Conservation (phyloP, 2,113 vertebrate species). For the Microtus pennsylvanicus region DNA sequence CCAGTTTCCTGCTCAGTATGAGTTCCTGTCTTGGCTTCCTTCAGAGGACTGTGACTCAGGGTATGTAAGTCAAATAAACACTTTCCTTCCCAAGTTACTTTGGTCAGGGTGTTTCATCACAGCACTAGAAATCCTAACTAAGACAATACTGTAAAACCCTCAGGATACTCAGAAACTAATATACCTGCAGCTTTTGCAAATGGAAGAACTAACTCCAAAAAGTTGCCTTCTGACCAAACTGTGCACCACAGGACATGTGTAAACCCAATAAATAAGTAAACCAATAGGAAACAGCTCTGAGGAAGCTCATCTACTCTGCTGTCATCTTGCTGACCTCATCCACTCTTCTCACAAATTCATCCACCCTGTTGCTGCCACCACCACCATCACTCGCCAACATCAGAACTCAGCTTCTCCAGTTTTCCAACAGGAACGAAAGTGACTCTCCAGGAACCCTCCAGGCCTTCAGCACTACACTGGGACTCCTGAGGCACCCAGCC, state of each 20-base stretch:
- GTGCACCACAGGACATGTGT: neutral
- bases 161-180: slow-evolving; percentile 14
- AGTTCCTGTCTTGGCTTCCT: neutral
- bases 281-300: neutral
- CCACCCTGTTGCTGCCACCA: neutral
- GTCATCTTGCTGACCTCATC: neutral
- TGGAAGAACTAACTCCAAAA: neutral
- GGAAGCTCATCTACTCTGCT: neutral
- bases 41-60: neutral
- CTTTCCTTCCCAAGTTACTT: neutral
- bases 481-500: neutral
- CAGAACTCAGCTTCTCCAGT: neutral
- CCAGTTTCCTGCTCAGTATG: neutral
- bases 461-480: neutral
- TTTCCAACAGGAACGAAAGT: neutral
- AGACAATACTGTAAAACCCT: neutral
- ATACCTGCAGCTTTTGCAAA: neutral
- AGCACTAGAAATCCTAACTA: neutral
- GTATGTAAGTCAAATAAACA: neutral
- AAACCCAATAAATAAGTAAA: neutral
- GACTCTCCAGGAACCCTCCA: neutral
- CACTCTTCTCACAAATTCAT: neutral
- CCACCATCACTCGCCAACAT: neutral
- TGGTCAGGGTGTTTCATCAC: neutral
- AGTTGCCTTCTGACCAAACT: neutral